Evolutionary conservation across 2,888 invertebrate genomes (phyloP), one percentile per base, ranked within the genome.

Genomic region (Pseudolycoriella hygida): DNA sequence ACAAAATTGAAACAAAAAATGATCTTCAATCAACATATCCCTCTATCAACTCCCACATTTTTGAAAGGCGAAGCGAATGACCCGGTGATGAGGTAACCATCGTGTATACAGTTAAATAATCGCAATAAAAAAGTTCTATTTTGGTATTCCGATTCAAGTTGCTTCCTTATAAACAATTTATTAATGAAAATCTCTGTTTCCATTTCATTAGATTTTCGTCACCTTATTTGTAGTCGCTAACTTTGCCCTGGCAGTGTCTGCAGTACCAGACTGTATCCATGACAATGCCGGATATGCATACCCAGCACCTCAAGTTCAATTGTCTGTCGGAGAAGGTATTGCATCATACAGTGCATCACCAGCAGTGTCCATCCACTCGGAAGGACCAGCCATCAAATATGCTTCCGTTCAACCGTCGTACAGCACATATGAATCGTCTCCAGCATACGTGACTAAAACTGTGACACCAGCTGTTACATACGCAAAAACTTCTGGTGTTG

Each of bases 291-390:
- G 74, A 3, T 75, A 75, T 55, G 62, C 69, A 2, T 74, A 74
- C 57, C 62, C 70, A 32, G 63, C 67, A 3, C 74, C 76, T 3
- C 57, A 69, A 17, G 60, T 73, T 2, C 72, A 73, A 54, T 62
- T 74, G 30, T 66, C 70, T 3, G 53, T 64, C 39, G 63, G 67
- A 19, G 59, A 62, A 6, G 59, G 57, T 11, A 51, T 56, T 18
- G 55, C 56, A 17, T 53, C 57, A 40, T 54, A 60, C 20, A 58
- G 56, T 34, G 50, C 56, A 25, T 58, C 59, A 17, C 60, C 61
- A 4, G 54, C 58, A 30, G 48, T 59, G 19, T 55, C 61, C 31
- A 55, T 62, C 48, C 55, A 59, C 50, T 54, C 57, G 4, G 59
- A 57, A 48, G 57, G 57, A 41, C 65, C 65, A 2, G 57, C 61